phyloP scores from a whole-genome alignment of 2,888 invertebrate species.

The Caprella mutica region DNA sequence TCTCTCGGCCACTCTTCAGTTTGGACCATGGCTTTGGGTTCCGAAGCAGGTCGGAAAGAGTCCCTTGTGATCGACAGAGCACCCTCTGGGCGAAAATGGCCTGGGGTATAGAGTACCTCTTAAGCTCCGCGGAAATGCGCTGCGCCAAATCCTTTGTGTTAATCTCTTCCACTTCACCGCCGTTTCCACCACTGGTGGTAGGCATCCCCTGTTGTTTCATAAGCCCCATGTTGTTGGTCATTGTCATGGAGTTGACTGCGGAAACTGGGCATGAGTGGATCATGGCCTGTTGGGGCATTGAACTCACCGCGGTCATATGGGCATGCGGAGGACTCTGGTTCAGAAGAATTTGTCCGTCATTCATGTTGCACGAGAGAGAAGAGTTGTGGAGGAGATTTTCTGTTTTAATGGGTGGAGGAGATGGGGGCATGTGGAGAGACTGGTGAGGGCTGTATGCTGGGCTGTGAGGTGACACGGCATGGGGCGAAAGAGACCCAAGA shows the following conservation, averaged over 20 bases:
- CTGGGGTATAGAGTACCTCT: constrained; percentile 97
- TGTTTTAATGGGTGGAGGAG: constrained; percentile 44
- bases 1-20: constrained; percentile 96
- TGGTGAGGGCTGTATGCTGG: constrained; percentile 38
- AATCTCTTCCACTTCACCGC: constrained; percentile 78
- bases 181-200: constrained; percentile 37
- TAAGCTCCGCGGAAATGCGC: constrained; percentile 94
- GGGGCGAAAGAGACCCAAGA: constrained; percentile 37
- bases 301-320: constrained; percentile 30
- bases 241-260: constrained; percentile 40
- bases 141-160: constrained; percentile 98
- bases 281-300: constrained; percentile 40
- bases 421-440: constrained; percentile 45
- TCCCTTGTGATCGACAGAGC: constrained; percentile 94
- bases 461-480: constrained; percentile 43
- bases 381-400: constrained; percentile 36
- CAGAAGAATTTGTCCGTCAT: constrained; percentile 38
- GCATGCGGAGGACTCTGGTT: constrained; percentile 31
- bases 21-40: constrained; percentile 99
- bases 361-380: constrained; percentile 29
- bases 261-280: constrained; percentile 44
- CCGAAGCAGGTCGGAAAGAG: constrained; percentile 87
- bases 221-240: constrained; percentile 21
- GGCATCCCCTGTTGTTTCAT: constrained; percentile 36
- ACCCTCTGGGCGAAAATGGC: constrained; percentile 99